These are phyloP conservation scores for Drosophila sturtevanti DNA, from an alignment of 1,140 invertebrate species.

Conservation along the genomic window DNA sequence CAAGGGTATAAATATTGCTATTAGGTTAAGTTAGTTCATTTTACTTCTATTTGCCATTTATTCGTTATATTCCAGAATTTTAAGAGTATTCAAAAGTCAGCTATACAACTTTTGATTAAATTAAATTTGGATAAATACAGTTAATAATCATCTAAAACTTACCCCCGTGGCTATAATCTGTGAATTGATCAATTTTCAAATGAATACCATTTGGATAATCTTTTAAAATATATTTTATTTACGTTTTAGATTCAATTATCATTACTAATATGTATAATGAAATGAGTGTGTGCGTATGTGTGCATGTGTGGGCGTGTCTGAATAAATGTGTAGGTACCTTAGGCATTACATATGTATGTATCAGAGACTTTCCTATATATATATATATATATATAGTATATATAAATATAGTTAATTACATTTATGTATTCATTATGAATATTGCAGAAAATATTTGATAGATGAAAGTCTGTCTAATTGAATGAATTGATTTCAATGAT, in stretches of 20 bases:
- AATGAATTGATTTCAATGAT: not conserved
- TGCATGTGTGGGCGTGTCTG: constrained; percentile 45
- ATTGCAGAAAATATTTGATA: constrained; percentile 23
- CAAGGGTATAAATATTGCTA: too few species aligned
- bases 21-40: too few species aligned
- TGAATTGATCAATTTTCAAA: too few species aligned
- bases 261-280: constrained; percentile 56
- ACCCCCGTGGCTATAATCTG: too few species aligned
- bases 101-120: too few species aligned
- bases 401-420: constrained; percentile 61
- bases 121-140: too few species aligned
- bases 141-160: too few species aligned
- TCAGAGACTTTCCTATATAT: constrained; percentile 60
- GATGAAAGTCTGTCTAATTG: not conserved
- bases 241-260: constrained; percentile 47
- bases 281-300: constrained; percentile 51
- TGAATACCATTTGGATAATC: constrained; percentile 18
- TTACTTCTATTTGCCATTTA: too few species aligned
- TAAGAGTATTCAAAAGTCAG: too few species aligned
- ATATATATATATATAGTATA: constrained; percentile 45
- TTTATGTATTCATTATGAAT: constrained; percentile 57
- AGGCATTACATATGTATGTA: constrained; percentile 60
- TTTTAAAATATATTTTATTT: constrained; percentile 81
- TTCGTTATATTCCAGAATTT: too few species aligned
- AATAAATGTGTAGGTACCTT: constrained; percentile 77